Conservation (phyloP, 2,888 invertebrate species). For the Salticus scenicus region DNA sequence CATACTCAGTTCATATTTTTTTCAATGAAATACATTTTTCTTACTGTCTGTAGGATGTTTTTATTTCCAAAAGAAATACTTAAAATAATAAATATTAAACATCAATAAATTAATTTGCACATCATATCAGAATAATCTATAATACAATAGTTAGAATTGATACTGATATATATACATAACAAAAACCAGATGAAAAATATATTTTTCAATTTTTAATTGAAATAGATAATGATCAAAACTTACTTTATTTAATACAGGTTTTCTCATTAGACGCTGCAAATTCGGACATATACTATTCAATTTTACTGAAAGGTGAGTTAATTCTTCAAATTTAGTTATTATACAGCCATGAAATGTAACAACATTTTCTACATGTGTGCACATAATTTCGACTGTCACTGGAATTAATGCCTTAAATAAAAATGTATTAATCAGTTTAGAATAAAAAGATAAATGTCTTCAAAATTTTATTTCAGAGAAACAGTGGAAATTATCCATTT, state of each 20-base stretch:
- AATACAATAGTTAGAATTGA: no score
- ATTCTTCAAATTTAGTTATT: slow-evolving; percentile 26
- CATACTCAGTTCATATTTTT: no score
- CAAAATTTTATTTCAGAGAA: no score
- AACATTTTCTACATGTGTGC: slow-evolving; percentile 44
- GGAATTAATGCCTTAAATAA: neutral
- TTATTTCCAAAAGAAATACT: no score
- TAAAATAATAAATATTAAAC: no score
- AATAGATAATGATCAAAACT: neutral
- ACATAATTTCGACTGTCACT: slow-evolving; percentile 38
- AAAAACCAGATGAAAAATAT: neutral
- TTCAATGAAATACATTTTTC: no score
- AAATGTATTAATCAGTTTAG: no score
- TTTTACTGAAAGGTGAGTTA: neutral
- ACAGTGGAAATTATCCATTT: no score
- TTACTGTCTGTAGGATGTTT: no score
- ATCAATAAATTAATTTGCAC: no score
- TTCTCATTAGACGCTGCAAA: neutral
- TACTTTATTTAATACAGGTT: slow-evolving; percentile 28
- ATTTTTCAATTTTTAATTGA: neutral
- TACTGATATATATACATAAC: neutral
- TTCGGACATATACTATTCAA: neutral
- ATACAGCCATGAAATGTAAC: slow-evolving; percentile 54
- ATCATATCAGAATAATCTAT: no score
- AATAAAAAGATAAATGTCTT: no score